Evolutionary conservation across 2,113 vertebrate genomes (phyloP).

Genomic region (Corynorhinus townsendii): DNA sequence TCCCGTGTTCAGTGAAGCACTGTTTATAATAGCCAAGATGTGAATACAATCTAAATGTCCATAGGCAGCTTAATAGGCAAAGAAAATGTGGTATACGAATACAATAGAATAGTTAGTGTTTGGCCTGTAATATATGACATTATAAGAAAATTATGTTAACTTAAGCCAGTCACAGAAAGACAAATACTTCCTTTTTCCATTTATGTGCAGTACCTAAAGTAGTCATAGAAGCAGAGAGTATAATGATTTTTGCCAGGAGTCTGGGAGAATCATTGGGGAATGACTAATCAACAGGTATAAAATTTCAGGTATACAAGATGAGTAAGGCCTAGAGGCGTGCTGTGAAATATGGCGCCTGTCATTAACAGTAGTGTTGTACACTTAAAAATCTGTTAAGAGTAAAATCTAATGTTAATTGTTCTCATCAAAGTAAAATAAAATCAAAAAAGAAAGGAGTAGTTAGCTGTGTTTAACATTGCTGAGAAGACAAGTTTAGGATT

Average conservation of each 20-base stretch:
- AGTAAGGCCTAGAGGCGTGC: background rate
- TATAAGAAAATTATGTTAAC: background rate
- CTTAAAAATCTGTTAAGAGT: background rate
- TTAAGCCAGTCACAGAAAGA: background rate
- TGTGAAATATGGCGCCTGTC: background rate
- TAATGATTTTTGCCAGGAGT: background rate
- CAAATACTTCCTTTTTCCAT: background rate
- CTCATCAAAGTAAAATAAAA: background rate
- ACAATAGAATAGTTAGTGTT: background rate
- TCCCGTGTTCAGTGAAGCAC: background rate
- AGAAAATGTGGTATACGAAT: background rate
- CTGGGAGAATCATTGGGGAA: background rate
- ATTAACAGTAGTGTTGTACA: background rate
- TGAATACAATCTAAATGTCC: background rate
- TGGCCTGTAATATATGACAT: background rate
- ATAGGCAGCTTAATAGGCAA: background rate
- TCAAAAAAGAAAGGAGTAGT: background rate
- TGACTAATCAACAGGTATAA: background rate
- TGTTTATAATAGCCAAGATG: background rate
- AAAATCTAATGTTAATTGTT: background rate
- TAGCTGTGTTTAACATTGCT: background rate
- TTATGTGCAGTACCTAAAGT: background rate
- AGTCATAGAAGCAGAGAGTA: background rate
- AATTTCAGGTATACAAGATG: background rate
- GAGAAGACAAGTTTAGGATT: background rate